Evolutionary conservation across 2,113 vertebrate species (phyloP), one percentile per base, ranked within the genome.

Genomic region (Pseudois nayaur): DNA sequence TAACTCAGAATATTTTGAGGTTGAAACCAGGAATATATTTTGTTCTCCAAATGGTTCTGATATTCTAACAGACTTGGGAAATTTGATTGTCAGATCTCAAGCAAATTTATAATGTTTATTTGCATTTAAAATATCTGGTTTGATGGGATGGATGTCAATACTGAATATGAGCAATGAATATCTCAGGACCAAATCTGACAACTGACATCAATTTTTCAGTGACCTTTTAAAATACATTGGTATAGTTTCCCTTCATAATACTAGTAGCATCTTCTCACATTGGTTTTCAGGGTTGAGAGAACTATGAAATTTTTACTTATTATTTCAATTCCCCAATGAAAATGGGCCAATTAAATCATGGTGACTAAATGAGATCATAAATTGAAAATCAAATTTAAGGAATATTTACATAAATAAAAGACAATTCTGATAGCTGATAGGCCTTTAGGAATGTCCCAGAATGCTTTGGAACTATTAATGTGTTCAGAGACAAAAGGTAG

Each of bases 171-270:
- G 0, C 14, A 64, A 4, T 62, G 91, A 45, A 55, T 33, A 88
- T 19, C 8, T 76, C 5, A 2, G 16, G 48, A 0, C 93, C n/a
- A 82, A 45, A 23, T 54, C 25, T 64, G n/a, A 79, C 52, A 93
- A 74, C 11, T 17, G 92, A 95, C 93, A 91, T 92, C 52, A 74
- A 36, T 19, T 95, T 98, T 97, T 95, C 6, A 83, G 59, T 52
- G 57, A 84, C 87, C 57, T 83, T 88, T 97, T 71, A 93, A 67
- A 79, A 85, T 52, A 79, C 83, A 60, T 1, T 79, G 13, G 33
- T 55, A 8, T 21, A 33, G 33, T 54, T 71, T 93, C 27, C 52
- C 2, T 45, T 94, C 84, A 59, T 21, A 74, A 15, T 23, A 4
- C 90, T 95, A 36, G 12, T 3, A 48, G 43, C 48, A 62, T 90